Evolutionary conservation across 2,888 invertebrate species (phyloP).

Genomic region (Coelopa pilipes): DNA sequence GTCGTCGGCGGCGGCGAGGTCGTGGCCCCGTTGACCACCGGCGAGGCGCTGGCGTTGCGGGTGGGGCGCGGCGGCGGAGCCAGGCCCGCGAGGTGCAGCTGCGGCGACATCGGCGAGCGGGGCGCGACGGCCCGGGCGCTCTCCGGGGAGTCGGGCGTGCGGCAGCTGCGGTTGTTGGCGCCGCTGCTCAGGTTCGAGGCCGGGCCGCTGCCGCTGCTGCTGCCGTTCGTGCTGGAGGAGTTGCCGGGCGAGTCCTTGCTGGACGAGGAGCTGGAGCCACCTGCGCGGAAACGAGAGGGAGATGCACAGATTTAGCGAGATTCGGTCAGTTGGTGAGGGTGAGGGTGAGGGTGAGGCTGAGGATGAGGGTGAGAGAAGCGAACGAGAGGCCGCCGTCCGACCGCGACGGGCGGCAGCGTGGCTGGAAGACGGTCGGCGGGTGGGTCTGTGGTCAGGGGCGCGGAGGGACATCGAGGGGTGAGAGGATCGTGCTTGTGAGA

Average conservation of each 20-base stretch:
- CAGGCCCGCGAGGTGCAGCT: conserved; percentile 58
- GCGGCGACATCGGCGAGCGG: conserved; percentile 66
- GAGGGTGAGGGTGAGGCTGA: background rate
- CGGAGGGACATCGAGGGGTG: no score
- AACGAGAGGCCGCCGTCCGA: no score
- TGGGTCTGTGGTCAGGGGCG: background rate
- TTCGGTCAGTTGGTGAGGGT: background rate
- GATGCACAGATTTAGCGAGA: no score
- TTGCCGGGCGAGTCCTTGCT: conserved; percentile 23
- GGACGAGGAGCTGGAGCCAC: conserved; percentile 21
- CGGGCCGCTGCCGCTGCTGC: conserved; percentile 47
- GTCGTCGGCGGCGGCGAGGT: conserved; percentile 57
- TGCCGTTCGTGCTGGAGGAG: conserved; percentile 40
- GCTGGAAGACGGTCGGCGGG: background rate
- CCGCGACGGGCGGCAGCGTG: conserved; percentile 4
- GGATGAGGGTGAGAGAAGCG: no score
- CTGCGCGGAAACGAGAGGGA: conserved; percentile 37
- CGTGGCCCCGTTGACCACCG: conserved; percentile 64
- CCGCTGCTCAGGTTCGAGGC: conserved; percentile 44
- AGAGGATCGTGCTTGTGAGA: conserved; percentile 17
- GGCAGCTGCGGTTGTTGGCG: conserved; percentile 57
- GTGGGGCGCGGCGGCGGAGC: conserved; percentile 61
- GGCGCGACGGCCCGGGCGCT: conserved; percentile 63
- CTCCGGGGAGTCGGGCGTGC: conserved; percentile 67
- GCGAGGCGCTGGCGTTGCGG: conserved; percentile 65